Evolutionary conservation across 2,888 invertebrate genomes (phyloP), one percentile per base, ranked within the genome.

Genomic region (Nineta flava): DNA sequence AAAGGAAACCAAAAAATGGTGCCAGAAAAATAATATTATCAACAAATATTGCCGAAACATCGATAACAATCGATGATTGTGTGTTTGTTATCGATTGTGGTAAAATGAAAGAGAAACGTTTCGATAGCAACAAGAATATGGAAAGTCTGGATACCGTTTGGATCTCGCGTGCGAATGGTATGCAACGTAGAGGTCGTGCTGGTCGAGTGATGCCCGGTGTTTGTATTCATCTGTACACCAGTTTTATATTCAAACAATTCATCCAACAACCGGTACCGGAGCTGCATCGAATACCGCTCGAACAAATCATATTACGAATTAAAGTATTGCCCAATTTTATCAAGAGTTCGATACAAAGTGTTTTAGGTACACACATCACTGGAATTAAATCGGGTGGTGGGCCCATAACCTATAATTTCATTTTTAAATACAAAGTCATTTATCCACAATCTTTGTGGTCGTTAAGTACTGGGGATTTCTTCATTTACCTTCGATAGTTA

Each of bases 21-120:
- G 76, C 78, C 16, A 72, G 94, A 34, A 95, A 95, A 73, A 88
- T 95, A 52, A 84, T 92, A 1, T 69, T 95, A 0, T 79, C 81
- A 2, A 96, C 95, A 0, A 95, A 96, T 62, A 87, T 96, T 53
- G 94, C 95, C 0, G 95, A 96, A 70, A 95, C 94, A 0, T 93
- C 93, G 0, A 81, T 96, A 7, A 96, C 96, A 6, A 93, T 96
- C 53, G 90, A 94, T 60, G 94, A 96, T 68, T 93, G 95, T 57
- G 90, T 93, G 1, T 95, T 86, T 62, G 95, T 96, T 1, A 76
- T 96, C 42, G 94, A 96, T 64, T 81, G 82, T 49, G 95, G 95
- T 0, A 77, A 87, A 65, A 93, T 93, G 81, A 93, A 92, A 67
- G 91, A 93, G 66, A 92, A 87, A 61, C 73, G 75, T 55, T 87